These are phyloP conservation scores for Balanococcus diminutus DNA, from an alignment of 2,888 invertebrate genomes.

Conservation along the genomic window DNA sequence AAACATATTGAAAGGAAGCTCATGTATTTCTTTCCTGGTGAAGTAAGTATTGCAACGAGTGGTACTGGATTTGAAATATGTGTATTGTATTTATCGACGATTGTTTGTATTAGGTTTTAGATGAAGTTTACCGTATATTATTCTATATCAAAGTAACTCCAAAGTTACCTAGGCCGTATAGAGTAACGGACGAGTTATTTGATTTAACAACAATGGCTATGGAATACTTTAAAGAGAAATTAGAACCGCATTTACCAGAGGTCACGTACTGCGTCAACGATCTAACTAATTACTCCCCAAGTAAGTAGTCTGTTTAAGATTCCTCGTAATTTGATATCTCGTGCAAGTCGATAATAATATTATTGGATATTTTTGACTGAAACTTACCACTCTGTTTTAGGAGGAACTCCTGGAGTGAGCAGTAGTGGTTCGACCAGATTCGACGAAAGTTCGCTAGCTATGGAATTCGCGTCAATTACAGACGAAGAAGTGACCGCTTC, in stretches of 20 bases:
- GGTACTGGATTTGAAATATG: not conserved
- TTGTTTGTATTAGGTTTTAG: slow-evolving; percentile 72
- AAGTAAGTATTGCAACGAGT: slow-evolving; percentile 67
- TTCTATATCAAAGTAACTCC: slow-evolving; percentile 81
- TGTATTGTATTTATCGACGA: not conserved
- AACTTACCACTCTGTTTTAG: not conserved
- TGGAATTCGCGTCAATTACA: slow-evolving; percentile 40
- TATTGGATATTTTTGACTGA: not conserved
- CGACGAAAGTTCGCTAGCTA: slow-evolving; percentile 9
- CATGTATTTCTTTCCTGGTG: slow-evolving; percentile 93
- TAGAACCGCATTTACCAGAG: slow-evolving; percentile 87
- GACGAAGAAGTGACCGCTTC: slow-evolving; percentile 78
- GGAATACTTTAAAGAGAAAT: slow-evolving; percentile 95
- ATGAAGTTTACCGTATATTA: slow-evolving; percentile 87
- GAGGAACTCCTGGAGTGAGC: not conserved
- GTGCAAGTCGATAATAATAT: not conserved
- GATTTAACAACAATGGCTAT: slow-evolving; percentile 96
- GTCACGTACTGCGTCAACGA: slow-evolving; percentile 86
- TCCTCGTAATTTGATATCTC: not conserved
- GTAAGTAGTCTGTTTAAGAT: slow-evolving; percentile 1
- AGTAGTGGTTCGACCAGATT: not conserved
- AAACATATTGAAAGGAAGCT: slow-evolving; percentile 93
- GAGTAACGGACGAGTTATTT: slow-evolving; percentile 91
- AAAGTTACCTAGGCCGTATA: slow-evolving; percentile 84
- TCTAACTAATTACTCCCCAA: slow-evolving; percentile 60